Evolutionary conservation across 2,113 vertebrate genomes (phyloP).

Genomic region (Cebus imitator): DNA sequence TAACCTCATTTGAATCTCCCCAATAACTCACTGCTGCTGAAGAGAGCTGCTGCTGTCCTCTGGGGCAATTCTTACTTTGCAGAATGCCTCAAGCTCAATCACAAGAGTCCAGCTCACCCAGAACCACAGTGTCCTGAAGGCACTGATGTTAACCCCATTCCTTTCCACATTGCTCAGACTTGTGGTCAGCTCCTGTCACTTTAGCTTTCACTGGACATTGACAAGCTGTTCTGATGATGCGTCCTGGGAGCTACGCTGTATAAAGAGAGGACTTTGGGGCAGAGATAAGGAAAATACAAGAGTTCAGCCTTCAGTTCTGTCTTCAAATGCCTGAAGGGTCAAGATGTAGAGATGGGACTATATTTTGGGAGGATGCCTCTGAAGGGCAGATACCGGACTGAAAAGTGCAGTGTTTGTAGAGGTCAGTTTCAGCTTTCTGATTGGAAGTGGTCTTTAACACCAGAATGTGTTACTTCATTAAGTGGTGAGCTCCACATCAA

Average conservation of each 20-base stretch:
- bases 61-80: not conserved
- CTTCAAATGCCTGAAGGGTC: not conserved
- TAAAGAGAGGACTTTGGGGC: not conserved
- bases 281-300: not conserved
- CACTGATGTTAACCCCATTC: not conserved
- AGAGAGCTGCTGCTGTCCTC: not conserved
- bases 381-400: not conserved
- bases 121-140: not conserved
- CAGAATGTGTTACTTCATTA: not conserved
- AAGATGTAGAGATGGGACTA: not conserved
- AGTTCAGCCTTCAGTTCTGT: not conserved
- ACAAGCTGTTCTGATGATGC: not conserved
- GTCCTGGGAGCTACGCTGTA: not conserved
- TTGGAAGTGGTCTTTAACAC: not conserved
- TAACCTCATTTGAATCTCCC: not conserved
- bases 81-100: not conserved
- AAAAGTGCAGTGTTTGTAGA: not conserved
- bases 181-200: not conserved
- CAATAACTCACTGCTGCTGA: not conserved
- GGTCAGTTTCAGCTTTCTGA: not conserved
- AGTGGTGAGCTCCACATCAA: not conserved
- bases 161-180: not conserved
- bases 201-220: not conserved
- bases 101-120: not conserved
- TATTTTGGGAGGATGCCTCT: not conserved